These are phyloP conservation scores for Coendou prehensilis DNA, from an alignment of 2,797 vertebrate genomes.

Conservation along the genomic window DNA sequence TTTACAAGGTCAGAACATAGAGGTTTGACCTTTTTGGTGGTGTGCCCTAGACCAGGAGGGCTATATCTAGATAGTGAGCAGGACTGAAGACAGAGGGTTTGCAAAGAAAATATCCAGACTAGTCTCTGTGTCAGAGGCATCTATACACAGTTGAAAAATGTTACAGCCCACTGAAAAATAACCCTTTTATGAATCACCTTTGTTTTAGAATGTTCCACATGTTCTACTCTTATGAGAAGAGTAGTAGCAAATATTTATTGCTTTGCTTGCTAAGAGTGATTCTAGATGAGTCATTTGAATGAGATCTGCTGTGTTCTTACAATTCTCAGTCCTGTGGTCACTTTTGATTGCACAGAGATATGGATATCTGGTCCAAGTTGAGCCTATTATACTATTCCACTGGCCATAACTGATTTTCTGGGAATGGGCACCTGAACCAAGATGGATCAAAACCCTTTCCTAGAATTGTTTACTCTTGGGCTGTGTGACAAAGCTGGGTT, in stretches of 20 bases:
- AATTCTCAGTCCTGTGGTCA: background rate
- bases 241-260: background rate
- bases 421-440: background rate
- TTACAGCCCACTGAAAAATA: background rate
- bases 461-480: background rate
- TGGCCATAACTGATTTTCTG: background rate
- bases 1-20: background rate
- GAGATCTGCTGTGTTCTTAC: background rate
- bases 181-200: background rate
- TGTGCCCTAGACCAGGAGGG: background rate
- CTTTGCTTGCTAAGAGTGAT: slow-evolving; percentile 25
- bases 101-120: background rate
- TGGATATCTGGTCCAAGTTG: background rate
- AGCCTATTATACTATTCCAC: background rate
- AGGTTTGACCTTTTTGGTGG: background rate
- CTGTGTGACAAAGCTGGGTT: background rate
- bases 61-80: background rate
- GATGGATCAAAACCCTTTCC: background rate
- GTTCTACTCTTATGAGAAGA: background rate
- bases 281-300: background rate
- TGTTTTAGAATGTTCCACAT: background rate
- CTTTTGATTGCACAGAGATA: background rate
- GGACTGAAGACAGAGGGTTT: background rate
- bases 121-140: background rate
- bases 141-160: background rate